Base-by-base conservation (phyloP, 2,888 invertebrate species). In the Nysson spinosus region DNA sequence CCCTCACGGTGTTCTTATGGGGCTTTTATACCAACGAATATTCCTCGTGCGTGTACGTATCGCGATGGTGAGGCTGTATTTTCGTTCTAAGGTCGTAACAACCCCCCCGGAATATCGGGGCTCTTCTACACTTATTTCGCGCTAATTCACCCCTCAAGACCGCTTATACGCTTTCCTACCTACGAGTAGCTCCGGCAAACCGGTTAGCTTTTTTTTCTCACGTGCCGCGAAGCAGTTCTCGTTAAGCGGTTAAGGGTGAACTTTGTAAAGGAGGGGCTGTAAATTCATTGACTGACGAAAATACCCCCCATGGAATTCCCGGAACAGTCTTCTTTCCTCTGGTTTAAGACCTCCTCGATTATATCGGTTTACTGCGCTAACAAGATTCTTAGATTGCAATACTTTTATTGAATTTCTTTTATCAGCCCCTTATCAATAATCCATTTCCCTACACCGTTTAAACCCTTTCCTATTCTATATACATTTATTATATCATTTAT, bases 261-360 rank as follows among this genome's bases (percentile, higher is more conserved):
- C 78, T 74, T 68, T 71, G 75, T 77, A 76, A 81, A 65, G 79
- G 80, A 81, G 80, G 82, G 83, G 83, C 78, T 84, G 85, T 85
- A 86, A 86, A 86, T 86, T 86, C 86, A 86, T 86, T 86, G 85
- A 85, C 84, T 81, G 83, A 79, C 82, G 83, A 85, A 86, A 85
- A 85, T 83, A 81, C 64, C 78, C 80, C 79, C 67, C 68, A 71
- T 66, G 81, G 75, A 79, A 83, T 83, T 83, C 80, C 65, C 66
- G 51, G 65, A 55, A 69, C 56, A 57, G 54, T 72, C 76, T 65
- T 69, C 60, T 57, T 66, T 47, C 56, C 61, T 54, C 50, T 26
- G 17, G 34, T 54, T 24, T 4, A 30, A 46, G 17, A 11, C 20
- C 20, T n/a, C 37, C 26, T 5, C 24, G 24, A 14, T 12, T 7